These are phyloP conservation scores for Spinus pinus DNA, from an alignment of 2,797 vertebrate genomes.

Conservation along the genomic window DNA sequence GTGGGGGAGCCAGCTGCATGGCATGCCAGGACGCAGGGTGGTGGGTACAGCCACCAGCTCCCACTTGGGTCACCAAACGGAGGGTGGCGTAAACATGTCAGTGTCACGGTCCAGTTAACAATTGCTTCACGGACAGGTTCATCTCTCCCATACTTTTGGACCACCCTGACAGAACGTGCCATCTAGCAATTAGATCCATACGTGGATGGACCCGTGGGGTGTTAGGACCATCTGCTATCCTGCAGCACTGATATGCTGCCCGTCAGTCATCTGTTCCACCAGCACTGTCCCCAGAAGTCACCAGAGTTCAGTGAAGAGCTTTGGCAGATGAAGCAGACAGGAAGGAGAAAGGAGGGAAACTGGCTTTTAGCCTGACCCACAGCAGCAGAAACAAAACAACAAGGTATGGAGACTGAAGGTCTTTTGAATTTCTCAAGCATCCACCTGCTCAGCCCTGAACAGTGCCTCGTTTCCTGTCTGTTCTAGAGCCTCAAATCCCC, in stretches of 20 bases:
- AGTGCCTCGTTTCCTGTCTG: background rate
- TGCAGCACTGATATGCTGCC: constrained; percentile 3
- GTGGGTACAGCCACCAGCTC: background rate
- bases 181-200: constrained; percentile 7
- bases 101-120: background rate
- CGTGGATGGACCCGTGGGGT: background rate
- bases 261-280: constrained; percentile 44
- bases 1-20: constrained; percentile 8
- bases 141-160: background rate
- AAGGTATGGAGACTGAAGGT: background rate
- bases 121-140: background rate
- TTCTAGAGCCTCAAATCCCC: background rate
- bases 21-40: constrained; percentile 29
- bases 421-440: background rate
- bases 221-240: constrained; percentile 47
- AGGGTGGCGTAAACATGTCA: background rate
- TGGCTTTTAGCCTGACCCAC: background rate
- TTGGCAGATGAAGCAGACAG: constrained; percentile 25
- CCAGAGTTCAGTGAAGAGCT: background rate
- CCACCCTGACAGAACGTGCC: background rate
- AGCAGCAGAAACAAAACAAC: background rate
- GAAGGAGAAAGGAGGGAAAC: background rate
- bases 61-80: background rate
- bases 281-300: constrained; percentile 30
- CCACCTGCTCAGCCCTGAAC: background rate